A percentile compares a stretch with the other conserved stretches of the same genome.
Evolutionary conservation across 2,888 invertebrate genomes (phyloP).

Genomic region (Anoplius nigerrimus): DNA sequence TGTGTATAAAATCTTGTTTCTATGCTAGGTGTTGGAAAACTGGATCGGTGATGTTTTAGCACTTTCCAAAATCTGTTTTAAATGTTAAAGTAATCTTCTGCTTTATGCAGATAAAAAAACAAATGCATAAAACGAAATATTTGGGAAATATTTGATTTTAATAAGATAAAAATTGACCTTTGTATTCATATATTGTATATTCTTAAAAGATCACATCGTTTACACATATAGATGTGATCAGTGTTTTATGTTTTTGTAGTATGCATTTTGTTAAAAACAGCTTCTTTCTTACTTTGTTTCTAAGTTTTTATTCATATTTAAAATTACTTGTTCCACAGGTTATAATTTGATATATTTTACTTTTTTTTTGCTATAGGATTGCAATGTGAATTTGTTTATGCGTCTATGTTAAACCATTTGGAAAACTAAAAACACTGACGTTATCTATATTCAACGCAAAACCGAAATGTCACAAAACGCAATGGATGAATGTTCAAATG

Average conservation of each 20-base stretch:
- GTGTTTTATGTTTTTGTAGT: background rate
- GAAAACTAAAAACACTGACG: background rate
- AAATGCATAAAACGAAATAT: no score
- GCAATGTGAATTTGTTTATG: background rate
- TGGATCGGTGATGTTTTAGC: no score
- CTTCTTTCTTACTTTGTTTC: background rate
- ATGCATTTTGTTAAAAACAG: background rate
- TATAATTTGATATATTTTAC: background rate
- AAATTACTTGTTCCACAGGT: background rate
- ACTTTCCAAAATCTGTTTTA: no score
- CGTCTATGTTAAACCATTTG: background rate
- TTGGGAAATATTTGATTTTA: no score
- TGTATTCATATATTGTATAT: no score
- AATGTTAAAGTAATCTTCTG: no score
- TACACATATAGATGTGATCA: background rate
- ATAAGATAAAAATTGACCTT: no score
- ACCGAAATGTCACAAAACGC: constrained; percentile 24
- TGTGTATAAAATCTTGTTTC: no score
- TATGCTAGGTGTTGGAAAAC: no score
- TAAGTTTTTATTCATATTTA: background rate
- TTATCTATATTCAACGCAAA: background rate
- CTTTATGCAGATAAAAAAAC: no score
- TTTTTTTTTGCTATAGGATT: background rate
- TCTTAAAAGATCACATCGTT: no score
- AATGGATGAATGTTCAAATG: constrained; percentile 35